Base-by-base conservation (phyloP, 2,888 invertebrate species). In the Tholera decimalis region DNA sequence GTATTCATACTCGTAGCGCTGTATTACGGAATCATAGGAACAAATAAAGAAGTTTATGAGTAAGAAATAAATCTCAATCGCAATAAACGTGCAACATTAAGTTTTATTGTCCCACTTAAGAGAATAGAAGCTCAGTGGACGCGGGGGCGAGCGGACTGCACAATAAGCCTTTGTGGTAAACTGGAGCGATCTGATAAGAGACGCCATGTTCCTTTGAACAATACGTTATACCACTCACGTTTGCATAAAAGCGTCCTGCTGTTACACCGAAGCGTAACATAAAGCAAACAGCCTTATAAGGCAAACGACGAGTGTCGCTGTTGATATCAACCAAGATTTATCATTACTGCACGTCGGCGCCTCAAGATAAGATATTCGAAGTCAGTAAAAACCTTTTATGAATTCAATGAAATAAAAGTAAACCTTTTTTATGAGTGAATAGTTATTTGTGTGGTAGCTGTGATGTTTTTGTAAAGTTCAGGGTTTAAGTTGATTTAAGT, bases 161-260 rank as follows among this genome's bases (percentile, higher is more conserved):
- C 71, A 78, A 73, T 74, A 35, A 69, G 72, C 70, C 76, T 80
- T 72, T 78, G 77, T 65, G 43, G 80, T 59, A 65, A 83, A 83
- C 71, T 82, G 46, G 85, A 81, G 76, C 83, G 66, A 86, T 85
- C 85, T 70, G 86, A 85, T 85, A 86, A 83, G 53, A 55, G 68
- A 70, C 73, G 77, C 68, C 63, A 79, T 83, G 76, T 81, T 66
- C 75, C 76, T 77, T 73, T 44, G 33, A 81, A 82, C 83, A 85
- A 82, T 82, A 68, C 79, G 39, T 65, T 73, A 51, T 66, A 74
- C 70, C 28, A 60, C 60, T 74, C 73, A 75, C 60, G 79, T 83
- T 82, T 82, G 67, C 72, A 77, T 77, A 77, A 74, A 73, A 60
- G 69, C 66, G 55, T 55, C 57, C 69, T 47, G 49, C 60, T 74